Base-by-base conservation (phyloP, 92 coral and sea anemone genomes). In the Desmophyllum pertusum region DNA sequence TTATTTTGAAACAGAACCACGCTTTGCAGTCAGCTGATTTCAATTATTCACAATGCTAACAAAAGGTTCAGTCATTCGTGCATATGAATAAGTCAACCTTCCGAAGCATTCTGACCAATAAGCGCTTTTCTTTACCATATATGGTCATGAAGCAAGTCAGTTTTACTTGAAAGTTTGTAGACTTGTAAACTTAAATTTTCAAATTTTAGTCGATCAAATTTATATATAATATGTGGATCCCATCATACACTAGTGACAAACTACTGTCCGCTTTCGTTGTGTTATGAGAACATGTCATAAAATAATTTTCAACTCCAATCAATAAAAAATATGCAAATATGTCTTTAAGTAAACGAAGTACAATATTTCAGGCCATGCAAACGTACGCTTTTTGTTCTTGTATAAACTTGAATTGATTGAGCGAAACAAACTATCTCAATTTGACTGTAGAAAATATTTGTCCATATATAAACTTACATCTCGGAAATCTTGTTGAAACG, bases 21-120 rank as follows among this genome's bases (percentile, higher is more conserved):
- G 52, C 53, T 25, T 31, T 63, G 29, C 27, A 18, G 21, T 78
- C 72, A 62, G 72, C 48, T 51, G 51, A 37, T 65, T 62, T 43
- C 33, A 46, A 65, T 79, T 45, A 79, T 80, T 80, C 51, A 77
- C 53, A 39, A 11, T 59, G 21, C 64, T 36, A n/a, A 69, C 76
- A 80, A 80, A 80, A 51, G 66, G 72, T 72, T 25, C 75, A 66
- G 37, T 36, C 66, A 18, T 41, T 42, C 75, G 59, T 66, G 84
- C 77, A 68, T 78, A 40, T 27, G 8, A 57, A 77, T 78, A 10
- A 78, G 72, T 62, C 42, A 78, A 30, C 37, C 45, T n/a, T 15
- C 23, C 38, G 38, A 67, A 37, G 45, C 37, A 52, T 72, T 82
- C 86, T 82, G 86, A 82, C 86, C 86, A 82, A 82, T 82, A n/a